Conservation (phyloP, 2,888 invertebrate genomes). For the Hemistola chrysoprasaria region DNA sequence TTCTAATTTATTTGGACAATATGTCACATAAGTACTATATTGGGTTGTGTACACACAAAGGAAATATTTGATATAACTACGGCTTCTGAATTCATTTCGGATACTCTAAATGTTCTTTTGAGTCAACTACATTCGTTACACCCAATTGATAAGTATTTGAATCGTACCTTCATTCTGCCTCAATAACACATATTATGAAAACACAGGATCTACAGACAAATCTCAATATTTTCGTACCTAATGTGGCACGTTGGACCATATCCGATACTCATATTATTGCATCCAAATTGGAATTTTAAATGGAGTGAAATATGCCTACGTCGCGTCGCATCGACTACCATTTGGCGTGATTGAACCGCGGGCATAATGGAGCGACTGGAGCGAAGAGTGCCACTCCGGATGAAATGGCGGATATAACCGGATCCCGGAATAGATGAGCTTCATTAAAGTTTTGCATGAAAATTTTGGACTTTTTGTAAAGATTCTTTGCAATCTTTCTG, state of each 20-base stretch:
- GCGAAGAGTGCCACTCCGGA: constrained; percentile 22
- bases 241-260: constrained; percentile 32
- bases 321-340: constrained; percentile 49
- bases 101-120: no score
- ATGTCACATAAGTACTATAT: no score
- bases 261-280: constrained; percentile 48
- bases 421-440: constrained; percentile 37
- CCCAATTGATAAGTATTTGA: no score
- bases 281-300: constrained; percentile 55
- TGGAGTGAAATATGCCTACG: constrained; percentile 55
- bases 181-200: no score
- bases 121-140: no score
- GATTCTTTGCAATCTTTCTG: constrained; percentile 30
- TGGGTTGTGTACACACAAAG: no score
- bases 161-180: no score
- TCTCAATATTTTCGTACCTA: no score
- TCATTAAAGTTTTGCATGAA: constrained; percentile 34
- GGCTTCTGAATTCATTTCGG: no score
- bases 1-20: no score
- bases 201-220: no score
- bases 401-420: constrained; percentile 46
- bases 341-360: constrained; percentile 64
- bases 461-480: constrained; percentile 24
- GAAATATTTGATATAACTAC: no score
- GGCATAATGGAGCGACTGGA: constrained; percentile 40